These are phyloP conservation scores for Halisarca cf. caerulea DNA, from an alignment of 37 sponge, comb jelly and placozoan species.

Conservation along the genomic window DNA sequence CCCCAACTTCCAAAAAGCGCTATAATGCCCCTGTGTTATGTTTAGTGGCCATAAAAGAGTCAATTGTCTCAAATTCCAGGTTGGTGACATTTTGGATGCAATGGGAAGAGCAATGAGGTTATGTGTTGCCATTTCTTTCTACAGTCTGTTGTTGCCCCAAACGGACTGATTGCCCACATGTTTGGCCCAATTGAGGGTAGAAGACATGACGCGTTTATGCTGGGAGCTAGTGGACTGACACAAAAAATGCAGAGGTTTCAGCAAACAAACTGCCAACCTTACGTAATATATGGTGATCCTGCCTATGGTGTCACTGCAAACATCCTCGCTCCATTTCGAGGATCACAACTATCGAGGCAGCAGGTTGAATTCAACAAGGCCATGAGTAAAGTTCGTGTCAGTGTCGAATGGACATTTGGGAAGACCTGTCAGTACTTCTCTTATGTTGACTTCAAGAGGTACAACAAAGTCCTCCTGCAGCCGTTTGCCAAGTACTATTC, in stretches of 20 bases:
- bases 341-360: neutral
- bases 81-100: neutral
- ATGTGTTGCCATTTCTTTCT: neutral
- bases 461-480: neutral
- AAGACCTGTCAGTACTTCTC: neutral
- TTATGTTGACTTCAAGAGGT: neutral
- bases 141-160: conserved; percentile 4
- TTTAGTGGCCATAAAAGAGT: neutral
- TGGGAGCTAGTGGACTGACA: no score
- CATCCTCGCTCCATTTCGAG: neutral
- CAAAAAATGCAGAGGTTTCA: neutral
- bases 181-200: neutral
- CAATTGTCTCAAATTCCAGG: conserved; percentile 8
- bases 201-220: neutral
- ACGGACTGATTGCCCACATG: neutral
- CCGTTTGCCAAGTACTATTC: neutral
- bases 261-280: neutral
- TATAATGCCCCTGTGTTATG: no score
- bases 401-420: no score
- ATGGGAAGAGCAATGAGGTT: no score
- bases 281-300: no score
- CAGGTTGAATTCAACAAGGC: neutral
- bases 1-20: no score
- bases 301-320: no score
- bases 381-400: neutral